These are phyloP conservation scores for Zaprionus africanus DNA, from an alignment of 1,140 invertebrate genomes.

Conservation along the genomic window DNA sequence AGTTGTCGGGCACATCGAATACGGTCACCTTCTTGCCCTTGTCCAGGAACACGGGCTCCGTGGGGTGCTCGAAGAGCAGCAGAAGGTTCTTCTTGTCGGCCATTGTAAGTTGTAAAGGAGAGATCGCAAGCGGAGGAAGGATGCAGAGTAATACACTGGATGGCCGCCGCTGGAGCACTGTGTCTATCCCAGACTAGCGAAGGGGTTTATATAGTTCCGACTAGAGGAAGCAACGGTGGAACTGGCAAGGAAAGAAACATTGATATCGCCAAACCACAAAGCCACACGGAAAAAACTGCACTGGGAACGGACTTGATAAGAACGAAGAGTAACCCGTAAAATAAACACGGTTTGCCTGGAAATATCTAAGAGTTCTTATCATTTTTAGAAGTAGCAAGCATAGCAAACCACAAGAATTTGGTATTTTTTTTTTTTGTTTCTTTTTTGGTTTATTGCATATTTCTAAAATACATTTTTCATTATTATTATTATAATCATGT, in stretches of 20 bases:
- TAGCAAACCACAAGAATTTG: constrained; percentile 29
- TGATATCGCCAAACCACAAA: constrained; percentile 86
- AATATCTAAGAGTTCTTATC: constrained; percentile 1
- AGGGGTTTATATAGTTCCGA: constrained; percentile 35
- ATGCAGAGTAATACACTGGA: constrained; percentile 7
- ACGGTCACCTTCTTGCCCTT: constrained; percentile 87
- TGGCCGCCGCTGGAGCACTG: constrained; percentile 34
- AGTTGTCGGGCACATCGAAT: constrained; percentile 87
- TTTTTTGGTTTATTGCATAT: constrained; percentile 49
- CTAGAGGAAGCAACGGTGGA: neutral
- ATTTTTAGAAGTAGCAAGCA: constrained; percentile 39
- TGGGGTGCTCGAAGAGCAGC: constrained; percentile 90
- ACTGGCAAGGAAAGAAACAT: constrained; percentile 75
- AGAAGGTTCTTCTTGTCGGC: constrained; percentile 84
- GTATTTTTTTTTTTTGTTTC: constrained; percentile 21
- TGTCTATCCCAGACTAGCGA: neutral
- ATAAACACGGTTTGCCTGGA: neutral
- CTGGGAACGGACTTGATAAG: constrained; percentile 13
- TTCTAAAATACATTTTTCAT: constrained; percentile 79
- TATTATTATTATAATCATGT: constrained; percentile 54
- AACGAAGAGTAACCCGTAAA: neutral
- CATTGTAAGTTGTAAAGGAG: constrained; percentile 56
- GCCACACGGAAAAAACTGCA: neutral
- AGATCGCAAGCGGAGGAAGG: neutral
- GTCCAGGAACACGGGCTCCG: constrained; percentile 90